Conservation (phyloP, 1,140 invertebrate genomes). For the Paralvinella palmiformis region DNA sequence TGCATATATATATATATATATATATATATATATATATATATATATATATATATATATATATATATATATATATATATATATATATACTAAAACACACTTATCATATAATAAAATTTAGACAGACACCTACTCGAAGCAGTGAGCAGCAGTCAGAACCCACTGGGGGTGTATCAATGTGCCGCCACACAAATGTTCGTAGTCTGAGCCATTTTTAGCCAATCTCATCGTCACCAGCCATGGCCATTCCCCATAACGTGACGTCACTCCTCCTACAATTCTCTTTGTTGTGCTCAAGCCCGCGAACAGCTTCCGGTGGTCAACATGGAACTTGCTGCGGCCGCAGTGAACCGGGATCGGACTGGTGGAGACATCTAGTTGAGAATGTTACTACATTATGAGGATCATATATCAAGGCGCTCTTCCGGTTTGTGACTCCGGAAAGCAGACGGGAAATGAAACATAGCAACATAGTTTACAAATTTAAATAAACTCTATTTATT, state of each 20-base stretch:
- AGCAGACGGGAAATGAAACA: too few relatives aligned
- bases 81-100: background rate
- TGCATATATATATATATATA: too few relatives aligned
- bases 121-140: conserved; percentile 44
- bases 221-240: conserved; percentile 43
- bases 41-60: too few relatives aligned
- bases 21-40: too few relatives aligned
- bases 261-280: conserved; percentile 33
- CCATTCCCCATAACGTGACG: conserved; percentile 35
- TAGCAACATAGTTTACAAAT: too few relatives aligned
- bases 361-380: background rate
- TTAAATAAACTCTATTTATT: too few relatives aligned
- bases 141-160: conserved; percentile 52
- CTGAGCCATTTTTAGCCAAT: conserved; percentile 24
- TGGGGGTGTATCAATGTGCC: conserved; percentile 44
- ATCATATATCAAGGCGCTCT: too few relatives aligned
- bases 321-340: conserved; percentile 18
- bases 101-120: too few relatives aligned
- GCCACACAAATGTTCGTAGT: conserved; percentile 46
- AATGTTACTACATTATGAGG: too few relatives aligned
- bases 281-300: conserved; percentile 13
- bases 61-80: too few relatives aligned
- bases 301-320: background rate
- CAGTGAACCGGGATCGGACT: conserved; percentile 17
- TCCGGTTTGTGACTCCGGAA: too few relatives aligned